phyloP scores from a whole-genome alignment of 2,113 vertebrate genomes.

The Sylvia atricapilla region DNA sequence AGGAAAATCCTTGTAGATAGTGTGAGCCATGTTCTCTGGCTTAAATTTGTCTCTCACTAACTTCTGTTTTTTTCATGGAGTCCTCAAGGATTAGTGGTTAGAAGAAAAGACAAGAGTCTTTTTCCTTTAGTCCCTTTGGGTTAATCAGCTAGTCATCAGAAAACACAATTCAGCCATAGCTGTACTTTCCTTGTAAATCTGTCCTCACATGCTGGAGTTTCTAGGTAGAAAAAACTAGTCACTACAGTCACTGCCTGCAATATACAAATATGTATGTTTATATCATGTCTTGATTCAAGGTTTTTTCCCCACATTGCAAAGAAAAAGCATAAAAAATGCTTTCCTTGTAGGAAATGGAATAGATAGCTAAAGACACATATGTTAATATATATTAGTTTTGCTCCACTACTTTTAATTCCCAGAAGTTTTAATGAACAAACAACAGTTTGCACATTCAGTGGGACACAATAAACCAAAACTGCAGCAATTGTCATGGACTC shows the following conservation, averaged over 20 bases:
- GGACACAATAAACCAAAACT: neutral
- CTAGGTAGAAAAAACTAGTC: neutral
- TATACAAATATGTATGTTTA: neutral
- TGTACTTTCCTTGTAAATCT: neutral
- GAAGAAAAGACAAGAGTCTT: neutral
- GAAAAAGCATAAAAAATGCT: neutral
- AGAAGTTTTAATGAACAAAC: neutral
- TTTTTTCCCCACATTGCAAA: neutral
- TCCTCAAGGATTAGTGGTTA: neutral
- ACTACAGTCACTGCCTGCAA: neutral
- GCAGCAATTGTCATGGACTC: neutral
- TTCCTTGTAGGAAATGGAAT: neutral
- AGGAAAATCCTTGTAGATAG: neutral
- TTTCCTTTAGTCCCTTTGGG: neutral
- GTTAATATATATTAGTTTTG: neutral
- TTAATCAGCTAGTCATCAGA: neutral
- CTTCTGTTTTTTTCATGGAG: neutral
- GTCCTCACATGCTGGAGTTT: neutral
- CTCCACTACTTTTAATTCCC: neutral
- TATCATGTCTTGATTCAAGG: neutral
- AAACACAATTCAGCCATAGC: neutral
- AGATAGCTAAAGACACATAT: neutral
- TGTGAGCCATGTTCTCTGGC: neutral
- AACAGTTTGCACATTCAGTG: neutral
- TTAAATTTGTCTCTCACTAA: neutral